Evolutionary conservation across 2,888 invertebrate genomes (phyloP).

Genomic region (Allacma fusca): DNA sequence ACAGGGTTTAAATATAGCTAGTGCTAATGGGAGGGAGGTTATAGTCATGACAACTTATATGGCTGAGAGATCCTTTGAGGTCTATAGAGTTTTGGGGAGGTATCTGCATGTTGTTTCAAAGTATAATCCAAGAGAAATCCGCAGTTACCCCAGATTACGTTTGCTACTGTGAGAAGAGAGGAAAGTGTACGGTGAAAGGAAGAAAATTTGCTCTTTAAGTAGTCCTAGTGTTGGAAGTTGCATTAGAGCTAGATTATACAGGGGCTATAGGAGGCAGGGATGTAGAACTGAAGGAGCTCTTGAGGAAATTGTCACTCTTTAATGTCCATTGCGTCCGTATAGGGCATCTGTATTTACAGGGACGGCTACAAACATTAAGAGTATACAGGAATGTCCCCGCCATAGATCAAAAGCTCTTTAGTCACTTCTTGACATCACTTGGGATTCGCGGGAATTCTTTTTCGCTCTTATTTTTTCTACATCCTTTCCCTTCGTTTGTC

Average conservation of each 20-base stretch:
- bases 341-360: not conserved
- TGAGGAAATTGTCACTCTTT: constrained; percentile 17
- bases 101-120: too few species aligned
- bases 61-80: too few species aligned
- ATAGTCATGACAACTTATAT: too few species aligned
- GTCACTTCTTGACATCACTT: constrained; percentile 45
- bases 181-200: too few species aligned
- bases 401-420: constrained; percentile 46
- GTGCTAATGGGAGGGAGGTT: too few species aligned
- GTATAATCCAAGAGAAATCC: too few species aligned
- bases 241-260: not conserved
- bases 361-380: constrained; percentile 5
- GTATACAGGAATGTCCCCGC: constrained; percentile 10
- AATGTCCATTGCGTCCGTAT: not conserved
- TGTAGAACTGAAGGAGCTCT: constrained; percentile 10
- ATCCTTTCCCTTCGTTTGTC: constrained; percentile 17
- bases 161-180: too few species aligned
- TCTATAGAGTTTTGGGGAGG: too few species aligned
- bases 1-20: too few species aligned
- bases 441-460: constrained; percentile 37
- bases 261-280: not conserved
- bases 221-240: too few species aligned
- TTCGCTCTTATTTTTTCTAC: constrained; percentile 6
- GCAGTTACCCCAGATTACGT: too few species aligned
- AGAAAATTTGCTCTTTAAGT: too few species aligned